Base-by-base conservation (phyloP, 2,797 vertebrate genomes). In the Eulemur mongoz region DNA sequence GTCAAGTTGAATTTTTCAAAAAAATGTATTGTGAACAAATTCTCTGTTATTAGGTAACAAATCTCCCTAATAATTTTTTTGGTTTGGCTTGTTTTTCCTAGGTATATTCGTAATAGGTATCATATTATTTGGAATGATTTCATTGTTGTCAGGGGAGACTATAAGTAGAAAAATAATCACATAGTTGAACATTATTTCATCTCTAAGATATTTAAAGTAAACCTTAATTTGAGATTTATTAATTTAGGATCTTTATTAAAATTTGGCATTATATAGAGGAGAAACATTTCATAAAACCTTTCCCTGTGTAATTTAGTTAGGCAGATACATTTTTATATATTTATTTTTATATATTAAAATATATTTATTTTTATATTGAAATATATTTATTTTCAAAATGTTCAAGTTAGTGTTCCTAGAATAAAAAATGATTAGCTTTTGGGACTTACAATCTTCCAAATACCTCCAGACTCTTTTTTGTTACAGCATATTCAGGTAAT, bases 201-300 rank as follows among this genome's bases (percentile, higher is more conserved):
- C 54, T 70, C 88, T 87, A 48, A 95, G 86, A 95, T 57, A 20
- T 82, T 93, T 91, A 76, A 96, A 38, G 86, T 95, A 57, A 97
- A 17, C 4, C 70, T 95, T 92, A 87, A 73, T 89, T 97, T 98
- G 94, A 97, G 93, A 94, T 96, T 65, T 61, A 61, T 63, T 80
- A 84, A 92, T 84, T 90, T 61, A 91, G 22, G 80, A 52, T 54
- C 2, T 73, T 82, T 76, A 30, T 73, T 63, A 32, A 70, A 70
- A 27, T 65, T 76, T n/a, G 81, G 20, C 38, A 69, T 35, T 43
- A 43, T 50, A 27, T 80, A 91, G 12, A 78, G 40, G 69, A 38
- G 35, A 84, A 78, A 5, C 2, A 30, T 78, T 87, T 69, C n/a
- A 13, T 70, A 83, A 91, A 95, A 17, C 5, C n/a, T 95, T 95